phyloP scores from a whole-genome alignment of 2,797 vertebrate species.

The Sebastes hubbsi region DNA sequence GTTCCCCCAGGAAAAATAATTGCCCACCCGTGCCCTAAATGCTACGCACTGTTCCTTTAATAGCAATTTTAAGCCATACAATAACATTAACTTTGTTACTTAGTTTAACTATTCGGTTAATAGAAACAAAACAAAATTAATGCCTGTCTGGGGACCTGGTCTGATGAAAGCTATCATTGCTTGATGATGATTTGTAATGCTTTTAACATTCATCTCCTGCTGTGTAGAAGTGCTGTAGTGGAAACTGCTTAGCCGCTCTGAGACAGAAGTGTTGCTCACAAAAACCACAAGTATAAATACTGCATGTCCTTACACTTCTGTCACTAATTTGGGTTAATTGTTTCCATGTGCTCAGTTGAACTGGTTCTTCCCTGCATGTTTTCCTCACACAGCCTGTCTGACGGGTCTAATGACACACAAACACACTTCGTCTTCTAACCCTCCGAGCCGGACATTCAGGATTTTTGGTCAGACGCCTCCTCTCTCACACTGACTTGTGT shows the following conservation, averaged over 20 bases:
- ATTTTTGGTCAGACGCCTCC: constrained; percentile 42
- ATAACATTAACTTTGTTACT: not conserved
- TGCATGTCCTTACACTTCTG: constrained; percentile 44
- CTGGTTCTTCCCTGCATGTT: constrained; percentile 13
- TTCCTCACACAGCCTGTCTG: constrained; percentile 17
- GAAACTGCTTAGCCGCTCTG: not conserved
- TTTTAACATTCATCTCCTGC: not conserved
- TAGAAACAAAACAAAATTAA: not conserved
- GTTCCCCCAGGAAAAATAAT: too few species aligned
- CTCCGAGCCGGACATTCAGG: constrained; percentile 1
- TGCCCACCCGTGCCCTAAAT: not conserved
- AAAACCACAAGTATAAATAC: constrained; percentile 39
- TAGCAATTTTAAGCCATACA: not conserved
- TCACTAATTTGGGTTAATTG: constrained; percentile 56
- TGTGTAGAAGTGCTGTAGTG: not conserved
- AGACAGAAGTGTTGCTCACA: constrained; percentile 34
- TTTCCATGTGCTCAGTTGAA: constrained; percentile 38
- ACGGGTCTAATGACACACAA: constrained; percentile 26
- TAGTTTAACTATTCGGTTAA: not conserved
- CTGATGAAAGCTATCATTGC: not conserved
- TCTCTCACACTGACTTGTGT: constrained; percentile 2
- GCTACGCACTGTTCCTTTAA: not conserved
- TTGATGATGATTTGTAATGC: not conserved
- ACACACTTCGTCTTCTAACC: not conserved
- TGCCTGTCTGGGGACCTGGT: not conserved